phyloP scores from a whole-genome alignment of 2,888 invertebrate genomes.

The Subacronicta megacephala region DNA sequence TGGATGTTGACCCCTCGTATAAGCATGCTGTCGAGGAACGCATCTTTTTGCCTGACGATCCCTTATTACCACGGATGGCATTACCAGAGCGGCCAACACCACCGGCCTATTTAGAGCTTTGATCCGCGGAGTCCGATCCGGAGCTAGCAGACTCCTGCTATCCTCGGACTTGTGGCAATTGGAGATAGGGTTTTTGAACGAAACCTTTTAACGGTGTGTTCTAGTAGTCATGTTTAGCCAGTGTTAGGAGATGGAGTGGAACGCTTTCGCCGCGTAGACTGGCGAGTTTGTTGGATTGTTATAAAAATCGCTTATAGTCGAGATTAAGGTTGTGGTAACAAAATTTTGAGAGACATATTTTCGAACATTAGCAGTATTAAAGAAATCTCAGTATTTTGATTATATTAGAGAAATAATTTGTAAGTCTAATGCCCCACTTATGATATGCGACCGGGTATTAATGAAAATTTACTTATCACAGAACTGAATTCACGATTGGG shows the following conservation, averaged over 20 bases:
- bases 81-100: constrained; percentile 90
- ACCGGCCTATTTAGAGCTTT: constrained; percentile 86
- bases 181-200: constrained; percentile 65
- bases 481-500: constrained; percentile 70
- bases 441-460: constrained; percentile 62
- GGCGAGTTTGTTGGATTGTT: constrained; percentile 83
- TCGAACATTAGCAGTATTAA: constrained; percentile 85
- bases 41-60: constrained; percentile 90
- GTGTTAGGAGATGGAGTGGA: constrained; percentile 65
- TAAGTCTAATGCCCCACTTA: constrained; percentile 81
- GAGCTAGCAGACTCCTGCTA: constrained; percentile 77
- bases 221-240: constrained; percentile 70
- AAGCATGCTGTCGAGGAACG: constrained; percentile 91
- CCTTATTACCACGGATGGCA: constrained; percentile 84
- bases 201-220: constrained; percentile 64
- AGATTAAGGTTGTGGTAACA: constrained; percentile 87
- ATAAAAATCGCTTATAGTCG: constrained; percentile 83
- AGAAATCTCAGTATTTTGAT: constrained; percentile 82
- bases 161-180: constrained; percentile 72
- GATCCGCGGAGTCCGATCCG: constrained; percentile 87
- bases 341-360: constrained; percentile 87
- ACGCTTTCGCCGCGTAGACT: constrained; percentile 76
- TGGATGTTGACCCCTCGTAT: constrained; percentile 90
- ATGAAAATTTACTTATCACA: constrained; percentile 60
- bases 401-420: constrained; percentile 73